These are phyloP conservation scores for Denticeps clupeoides DNA, from an alignment of 2,797 vertebrate genomes.

Conservation along the genomic window DNA sequence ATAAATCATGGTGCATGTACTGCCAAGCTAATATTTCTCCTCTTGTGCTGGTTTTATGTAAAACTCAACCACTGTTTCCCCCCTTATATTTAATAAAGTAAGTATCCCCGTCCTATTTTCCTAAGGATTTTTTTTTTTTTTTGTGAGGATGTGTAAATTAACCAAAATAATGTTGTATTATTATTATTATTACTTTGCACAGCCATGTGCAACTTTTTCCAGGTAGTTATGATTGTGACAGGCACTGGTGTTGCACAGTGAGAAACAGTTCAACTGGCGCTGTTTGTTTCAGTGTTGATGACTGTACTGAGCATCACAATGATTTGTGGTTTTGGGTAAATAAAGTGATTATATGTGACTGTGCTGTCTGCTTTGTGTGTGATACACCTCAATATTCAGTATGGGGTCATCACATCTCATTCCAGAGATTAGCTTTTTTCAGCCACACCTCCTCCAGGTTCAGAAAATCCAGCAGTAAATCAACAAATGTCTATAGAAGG, in stretches of 20 bases:
- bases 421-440: too few species aligned
- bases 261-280: constrained; percentile 28
- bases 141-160: constrained; percentile 53
- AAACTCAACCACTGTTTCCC: too few species aligned
- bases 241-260: constrained; percentile 26
- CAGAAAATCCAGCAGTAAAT: too few species aligned
- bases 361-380: constrained; percentile 5
- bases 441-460: too few species aligned
- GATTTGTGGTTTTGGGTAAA: constrained; percentile 58
- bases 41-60: too few species aligned
- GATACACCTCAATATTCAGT: too few species aligned
- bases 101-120: constrained; percentile 45
- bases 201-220: constrained; percentile 44
- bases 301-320: constrained; percentile 53
- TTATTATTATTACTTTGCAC: constrained; percentile 44
- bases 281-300: constrained; percentile 33
- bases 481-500: too few species aligned
- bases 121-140: constrained; percentile 52
- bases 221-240: constrained; percentile 40
- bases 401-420: too few species aligned
- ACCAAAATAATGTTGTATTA: constrained; percentile 36
- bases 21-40: constrained; percentile 30
- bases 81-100: too few species aligned
- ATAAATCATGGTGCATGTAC: constrained; percentile 50
- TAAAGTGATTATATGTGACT: constrained; percentile 48